phyloP scores from a whole-genome alignment of 2,113 vertebrate species.

The Prunella himalayana region DNA sequence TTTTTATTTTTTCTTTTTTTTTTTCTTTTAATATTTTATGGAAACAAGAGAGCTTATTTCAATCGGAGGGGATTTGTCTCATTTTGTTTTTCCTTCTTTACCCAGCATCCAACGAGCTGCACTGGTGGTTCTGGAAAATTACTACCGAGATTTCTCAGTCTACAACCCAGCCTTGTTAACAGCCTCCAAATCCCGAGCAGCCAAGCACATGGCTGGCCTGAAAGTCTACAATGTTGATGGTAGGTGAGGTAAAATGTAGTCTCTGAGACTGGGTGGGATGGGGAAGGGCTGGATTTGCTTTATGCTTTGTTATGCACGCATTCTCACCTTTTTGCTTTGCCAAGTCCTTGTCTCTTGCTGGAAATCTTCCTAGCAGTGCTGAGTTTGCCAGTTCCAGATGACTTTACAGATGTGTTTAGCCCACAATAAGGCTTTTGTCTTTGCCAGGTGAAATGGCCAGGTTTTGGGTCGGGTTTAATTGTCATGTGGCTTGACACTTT shows the following conservation, averaged over 20 bases:
- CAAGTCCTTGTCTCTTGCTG: slow-evolving; percentile 36
- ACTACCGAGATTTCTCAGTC: slow-evolving; percentile 92
- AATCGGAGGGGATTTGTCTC: neutral
- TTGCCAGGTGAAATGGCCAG: neutral
- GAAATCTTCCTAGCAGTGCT: neutral
- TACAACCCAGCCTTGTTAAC: slow-evolving; percentile 88
- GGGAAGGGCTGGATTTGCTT: neutral
- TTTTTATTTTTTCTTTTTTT: neutral
- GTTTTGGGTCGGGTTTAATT: neutral
- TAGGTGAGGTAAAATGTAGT: slow-evolving; percentile 64
- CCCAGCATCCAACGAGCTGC: slow-evolving; percentile 92
- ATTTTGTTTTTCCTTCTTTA: neutral
- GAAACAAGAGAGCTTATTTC: neutral
- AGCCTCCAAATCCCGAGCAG: slow-evolving; percentile 85
- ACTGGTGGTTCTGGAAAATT: slow-evolving; percentile 89
- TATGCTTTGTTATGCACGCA: slow-evolving; percentile 9
- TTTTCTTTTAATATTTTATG: neutral
- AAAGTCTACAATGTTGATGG: slow-evolving; percentile 95
- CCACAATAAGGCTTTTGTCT: slow-evolving; percentile 10
- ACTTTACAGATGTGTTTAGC: slow-evolving; percentile 6
- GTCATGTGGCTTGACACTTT: neutral
- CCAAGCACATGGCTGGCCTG: slow-evolving; percentile 89
- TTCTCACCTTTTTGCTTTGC: slow-evolving; percentile 45
- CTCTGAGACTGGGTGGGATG: neutral
- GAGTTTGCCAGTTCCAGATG: neutral